Evolutionary conservation across 1,140 invertebrate genomes (phyloP).

Genomic region (Papilio glaucus): DNA sequence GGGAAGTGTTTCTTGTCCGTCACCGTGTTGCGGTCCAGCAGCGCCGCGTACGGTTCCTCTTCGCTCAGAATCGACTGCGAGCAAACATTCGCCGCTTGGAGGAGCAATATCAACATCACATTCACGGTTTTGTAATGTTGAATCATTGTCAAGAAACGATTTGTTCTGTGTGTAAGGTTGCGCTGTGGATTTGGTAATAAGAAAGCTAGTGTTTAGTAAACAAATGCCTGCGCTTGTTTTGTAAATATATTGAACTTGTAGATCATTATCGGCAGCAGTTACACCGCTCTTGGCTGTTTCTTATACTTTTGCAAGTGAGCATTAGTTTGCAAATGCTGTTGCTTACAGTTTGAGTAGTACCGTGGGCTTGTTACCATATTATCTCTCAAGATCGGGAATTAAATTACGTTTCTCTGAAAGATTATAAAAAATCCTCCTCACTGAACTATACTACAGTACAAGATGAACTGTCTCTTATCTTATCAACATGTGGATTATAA

Average conservation of each 20-base stretch:
- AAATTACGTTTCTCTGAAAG: not conserved
- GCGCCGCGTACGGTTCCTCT: not conserved
- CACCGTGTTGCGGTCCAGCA: constrained; percentile 12
- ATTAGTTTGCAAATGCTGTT: not conserved
- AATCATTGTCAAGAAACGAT: not conserved
- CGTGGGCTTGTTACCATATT: not conserved
- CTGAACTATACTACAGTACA: no score
- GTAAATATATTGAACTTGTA: not conserved
- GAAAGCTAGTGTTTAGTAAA: not conserved
- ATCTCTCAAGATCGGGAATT: not conserved
- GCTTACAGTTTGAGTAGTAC: not conserved
- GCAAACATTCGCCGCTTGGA: not conserved
- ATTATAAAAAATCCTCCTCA: not conserved
- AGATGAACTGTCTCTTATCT: not conserved
- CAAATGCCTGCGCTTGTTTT: not conserved
- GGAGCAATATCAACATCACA: no score
- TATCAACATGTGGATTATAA: not conserved
- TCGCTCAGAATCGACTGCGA: not conserved
- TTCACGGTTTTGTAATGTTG: no score
- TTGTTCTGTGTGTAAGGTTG: not conserved
- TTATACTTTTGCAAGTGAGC: not conserved
- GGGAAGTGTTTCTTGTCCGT: constrained; percentile 51
- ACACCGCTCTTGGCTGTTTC: not conserved
- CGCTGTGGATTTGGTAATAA: not conserved
- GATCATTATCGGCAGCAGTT: not conserved